phyloP scores from a whole-genome alignment of 2,113 vertebrate genomes.

The Aleadryas rufinucha region DNA sequence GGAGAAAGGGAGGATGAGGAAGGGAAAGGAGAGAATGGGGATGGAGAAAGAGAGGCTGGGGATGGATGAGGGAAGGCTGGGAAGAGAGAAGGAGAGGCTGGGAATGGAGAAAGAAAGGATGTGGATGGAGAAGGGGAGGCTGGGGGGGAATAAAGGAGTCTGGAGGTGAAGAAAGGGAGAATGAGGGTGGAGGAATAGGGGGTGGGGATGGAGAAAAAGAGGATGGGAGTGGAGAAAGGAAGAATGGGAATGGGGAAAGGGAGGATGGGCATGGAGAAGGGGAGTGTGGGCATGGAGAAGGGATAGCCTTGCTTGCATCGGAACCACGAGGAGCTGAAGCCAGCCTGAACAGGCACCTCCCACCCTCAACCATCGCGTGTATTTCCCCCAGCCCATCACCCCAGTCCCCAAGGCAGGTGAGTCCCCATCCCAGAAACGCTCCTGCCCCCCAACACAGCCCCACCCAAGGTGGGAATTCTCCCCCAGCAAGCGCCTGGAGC shows the following conservation, averaged over 20 bases:
- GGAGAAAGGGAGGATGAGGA: fast-evolving
- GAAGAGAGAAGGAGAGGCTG: fast-evolving
- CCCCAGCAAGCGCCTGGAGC: neutral
- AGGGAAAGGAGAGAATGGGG: fast-evolving
- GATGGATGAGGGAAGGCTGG: neutral
- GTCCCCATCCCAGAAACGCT: neutral
- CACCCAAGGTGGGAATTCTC: neutral
- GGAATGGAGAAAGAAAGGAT: no score
- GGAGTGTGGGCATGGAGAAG: no score
- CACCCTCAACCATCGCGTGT: fast-evolving
- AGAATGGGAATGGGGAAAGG: fast-evolving
- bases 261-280: neutral
- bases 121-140: neutral
- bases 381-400: neutral
- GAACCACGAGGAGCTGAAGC: neutral
- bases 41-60: neutral
- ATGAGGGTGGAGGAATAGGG: fast-evolving
- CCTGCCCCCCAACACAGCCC: neutral
- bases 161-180: neutral
- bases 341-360: neutral
- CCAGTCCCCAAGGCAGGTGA: fast-evolving
- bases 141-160: fast-evolving
- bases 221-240: fast-evolving
- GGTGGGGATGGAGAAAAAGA: fast-evolving
- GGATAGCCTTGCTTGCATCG: neutral